Evolutionary conservation across 2,888 invertebrate species (phyloP), one percentile per base, ranked within the genome.

Genomic region (Acrobeloides nanus): DNA sequence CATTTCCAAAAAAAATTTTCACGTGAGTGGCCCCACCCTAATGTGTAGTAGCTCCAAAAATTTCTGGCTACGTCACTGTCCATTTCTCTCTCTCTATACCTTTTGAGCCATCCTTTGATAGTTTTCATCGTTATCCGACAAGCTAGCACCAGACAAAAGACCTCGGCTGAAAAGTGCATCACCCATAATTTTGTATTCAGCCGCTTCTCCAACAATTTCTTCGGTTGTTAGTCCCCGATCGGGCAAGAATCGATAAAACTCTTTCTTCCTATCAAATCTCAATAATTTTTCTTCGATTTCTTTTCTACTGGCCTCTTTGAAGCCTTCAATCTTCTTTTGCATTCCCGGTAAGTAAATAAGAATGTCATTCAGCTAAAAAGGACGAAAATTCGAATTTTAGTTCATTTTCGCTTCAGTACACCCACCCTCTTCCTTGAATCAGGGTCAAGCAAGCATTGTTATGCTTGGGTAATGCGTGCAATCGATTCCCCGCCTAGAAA

Each of bases 141-240:
- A 40, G 20, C 21, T 8, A 8, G 40, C 27, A 10, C 61, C 54
- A 35, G 46, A 41, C 26, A 59, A 20, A 12, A 53, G 45, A 15
- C 59, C 46, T n/a, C 61, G 31, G 25, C 49, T 58, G 38, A 62
- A 55, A 20, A 63, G 37, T 24, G 52, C 38, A 17, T 62, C 59
- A 0, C 59, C 59, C 39, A 53, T 40, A n/a, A 55, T 45, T 4
- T 64, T 64, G 37, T 69, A 57, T 1, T 56, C 67, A 48, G 82
- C 79, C 12, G 89, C 81, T 61, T 83, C 80, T 35, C 81, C 76
- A 3, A 86, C 67, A 31, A 92, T 81, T 62, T 84, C 80, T 17
- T 83, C 72, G 12, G 41, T 39, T 34, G 42, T 32, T 21, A 53
- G 37, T 41, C 70, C 0, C 85, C 85, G 23, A 38, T 79, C 75